Conservation (phyloP, 2,888 invertebrate species). For the Papilio demoleus region DNA sequence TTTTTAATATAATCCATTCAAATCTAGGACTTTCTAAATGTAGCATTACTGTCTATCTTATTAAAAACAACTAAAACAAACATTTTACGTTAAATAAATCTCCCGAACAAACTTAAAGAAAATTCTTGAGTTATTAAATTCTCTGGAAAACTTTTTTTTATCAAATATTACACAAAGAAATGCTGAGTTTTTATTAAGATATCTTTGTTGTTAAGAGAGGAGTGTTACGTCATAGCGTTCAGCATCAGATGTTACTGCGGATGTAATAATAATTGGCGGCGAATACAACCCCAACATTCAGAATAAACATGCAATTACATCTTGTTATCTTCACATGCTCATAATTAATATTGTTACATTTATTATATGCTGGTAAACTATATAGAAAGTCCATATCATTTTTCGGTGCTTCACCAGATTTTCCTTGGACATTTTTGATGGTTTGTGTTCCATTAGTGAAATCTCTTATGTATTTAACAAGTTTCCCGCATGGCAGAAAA, state of each 20-base stretch:
- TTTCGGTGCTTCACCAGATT: too few relatives aligned
- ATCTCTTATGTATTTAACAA: too few relatives aligned
- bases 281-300: slow-evolving; percentile 15
- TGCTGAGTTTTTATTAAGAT: slow-evolving; percentile 25
- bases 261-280: slow-evolving; percentile 28
- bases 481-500: too few relatives aligned
- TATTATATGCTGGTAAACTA: too few relatives aligned
- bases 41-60: not conserved
- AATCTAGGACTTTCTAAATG: not conserved
- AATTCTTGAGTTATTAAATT: slow-evolving; percentile 19
- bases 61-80: not conserved
- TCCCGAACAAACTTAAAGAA: slow-evolving; percentile 3
- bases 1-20: not conserved
- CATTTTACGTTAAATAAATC: not conserved
- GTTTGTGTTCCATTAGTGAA: too few relatives aligned
- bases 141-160: slow-evolving; percentile 16
- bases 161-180: slow-evolving; percentile 27
- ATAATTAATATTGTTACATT: too few relatives aligned
- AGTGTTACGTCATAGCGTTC: slow-evolving; percentile 27
- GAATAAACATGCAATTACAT: slow-evolving; percentile 14
- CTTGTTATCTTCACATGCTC: not conserved
- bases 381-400: too few relatives aligned
- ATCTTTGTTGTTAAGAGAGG: slow-evolving; percentile 20
- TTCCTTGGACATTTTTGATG: too few relatives aligned
- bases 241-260: slow-evolving; percentile 32